Percentiles rank a stretch among this genome's conserved stretches.
Evolutionary conservation across 2,888 invertebrate genomes (phyloP).

Genomic region (Auanema freiburgensis): DNA sequence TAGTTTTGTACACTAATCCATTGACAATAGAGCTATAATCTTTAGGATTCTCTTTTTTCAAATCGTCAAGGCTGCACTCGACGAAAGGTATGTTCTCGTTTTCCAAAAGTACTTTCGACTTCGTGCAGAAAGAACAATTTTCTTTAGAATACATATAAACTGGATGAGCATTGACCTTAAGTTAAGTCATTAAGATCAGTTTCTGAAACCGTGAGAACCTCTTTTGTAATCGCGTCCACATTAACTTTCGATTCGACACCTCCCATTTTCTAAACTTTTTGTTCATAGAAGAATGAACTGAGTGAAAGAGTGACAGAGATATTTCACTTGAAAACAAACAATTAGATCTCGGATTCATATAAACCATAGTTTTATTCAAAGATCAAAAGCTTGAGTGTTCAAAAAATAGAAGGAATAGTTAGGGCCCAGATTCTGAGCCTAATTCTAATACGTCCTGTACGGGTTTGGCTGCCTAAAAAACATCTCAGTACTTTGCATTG

Average conservation of each 20-base stretch:
- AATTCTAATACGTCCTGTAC: constrained; percentile 37
- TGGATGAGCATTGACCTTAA: background rate
- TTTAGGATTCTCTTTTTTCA: constrained; percentile 36
- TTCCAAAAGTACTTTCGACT: constrained; percentile 18
- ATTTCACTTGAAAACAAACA: too few species aligned
- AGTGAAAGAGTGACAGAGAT: too few species aligned
- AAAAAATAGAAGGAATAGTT: too few species aligned
- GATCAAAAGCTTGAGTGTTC: too few species aligned
- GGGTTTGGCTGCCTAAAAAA: constrained; percentile 30
- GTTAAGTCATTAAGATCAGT: background rate
- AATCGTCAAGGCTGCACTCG: constrained; percentile 37
- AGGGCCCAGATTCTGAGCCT: too few species aligned
- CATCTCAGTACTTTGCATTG: background rate
- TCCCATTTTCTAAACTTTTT: constrained; percentile 25
- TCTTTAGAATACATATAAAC: background rate
- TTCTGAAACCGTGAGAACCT: constrained; percentile 15
- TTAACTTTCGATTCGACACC: constrained; percentile 38
- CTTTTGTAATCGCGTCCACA: constrained; percentile 30
- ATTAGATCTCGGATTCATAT: too few species aligned
- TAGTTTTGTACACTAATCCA: constrained; percentile 45
- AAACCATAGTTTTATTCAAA: too few species aligned
- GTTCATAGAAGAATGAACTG: too few species aligned
- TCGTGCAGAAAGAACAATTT: background rate
- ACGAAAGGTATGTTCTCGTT: constrained; percentile 29
- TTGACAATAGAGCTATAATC: constrained; percentile 34